phyloP scores from a whole-genome alignment of 1,140 invertebrate genomes.

The Drosophila dunni region DNA sequence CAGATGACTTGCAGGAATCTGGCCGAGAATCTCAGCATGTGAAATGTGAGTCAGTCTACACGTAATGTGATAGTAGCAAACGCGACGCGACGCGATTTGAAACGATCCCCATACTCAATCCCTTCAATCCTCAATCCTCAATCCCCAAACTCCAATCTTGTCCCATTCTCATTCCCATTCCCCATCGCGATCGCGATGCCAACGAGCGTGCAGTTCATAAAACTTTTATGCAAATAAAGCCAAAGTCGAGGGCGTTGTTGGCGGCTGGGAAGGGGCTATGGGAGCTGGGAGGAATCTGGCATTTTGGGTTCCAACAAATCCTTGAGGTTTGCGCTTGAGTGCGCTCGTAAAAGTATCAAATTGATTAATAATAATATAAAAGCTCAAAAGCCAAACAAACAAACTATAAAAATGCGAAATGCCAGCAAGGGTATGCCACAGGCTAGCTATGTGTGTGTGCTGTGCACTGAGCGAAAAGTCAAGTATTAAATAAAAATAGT shows the following conservation, averaged over 20 bases:
- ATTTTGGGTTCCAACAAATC: conserved; percentile 51
- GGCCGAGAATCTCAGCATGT: conserved; percentile 55
- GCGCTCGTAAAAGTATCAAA: conserved; percentile 84
- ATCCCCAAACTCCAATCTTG: not conserved
- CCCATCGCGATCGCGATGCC: conserved; percentile 34
- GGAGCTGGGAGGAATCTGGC: not conserved
- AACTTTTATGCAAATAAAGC: conserved; percentile 79
- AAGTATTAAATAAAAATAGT: too few relatives aligned
- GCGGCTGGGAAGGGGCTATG: not conserved
- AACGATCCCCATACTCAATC: not conserved
- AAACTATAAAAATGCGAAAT: conserved; percentile 65
- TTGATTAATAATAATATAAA: conserved; percentile 84
- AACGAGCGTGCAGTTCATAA: conserved; percentile 62
- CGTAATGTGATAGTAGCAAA: conserved; percentile 32
- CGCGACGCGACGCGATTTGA: not conserved
- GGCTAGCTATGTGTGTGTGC: conserved; percentile 25
- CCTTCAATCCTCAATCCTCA: not conserved
- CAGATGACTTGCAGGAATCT: conserved; percentile 78
- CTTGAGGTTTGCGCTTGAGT: conserved; percentile 80
- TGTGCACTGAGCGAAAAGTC: too few relatives aligned
- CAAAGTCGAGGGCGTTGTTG: conserved; percentile 52
- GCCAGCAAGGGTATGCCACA: not conserved
- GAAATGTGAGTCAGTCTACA: conserved; percentile 76
- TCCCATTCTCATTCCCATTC: not conserved
- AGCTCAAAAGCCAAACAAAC: conserved; percentile 59